Percentiles rank a stretch among this genome's conserved stretches.
Conservation (phyloP, 2,888 invertebrate genomes). For the Pseudococcus viburni region DNA sequence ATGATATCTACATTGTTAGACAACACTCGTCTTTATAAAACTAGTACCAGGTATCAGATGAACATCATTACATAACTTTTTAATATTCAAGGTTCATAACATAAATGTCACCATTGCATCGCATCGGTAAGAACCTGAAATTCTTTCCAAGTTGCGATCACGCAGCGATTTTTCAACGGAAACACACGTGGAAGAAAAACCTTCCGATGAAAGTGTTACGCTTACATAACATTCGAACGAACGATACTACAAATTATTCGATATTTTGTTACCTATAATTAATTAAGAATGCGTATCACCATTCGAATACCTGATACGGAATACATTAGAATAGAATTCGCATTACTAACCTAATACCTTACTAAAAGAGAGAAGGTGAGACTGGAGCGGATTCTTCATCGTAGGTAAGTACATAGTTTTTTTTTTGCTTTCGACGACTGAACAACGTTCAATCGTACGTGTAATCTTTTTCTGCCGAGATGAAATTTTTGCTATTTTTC, state of each 20-base stretch:
- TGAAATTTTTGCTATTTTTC: no score
- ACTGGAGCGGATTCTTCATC: background rate
- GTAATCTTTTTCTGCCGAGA: no score
- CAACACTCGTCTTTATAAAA: no score
- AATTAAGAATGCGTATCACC: slow-evolving; percentile 43
- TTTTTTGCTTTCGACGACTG: no score
- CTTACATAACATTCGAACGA: slow-evolving; percentile 7
- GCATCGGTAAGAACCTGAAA: background rate
- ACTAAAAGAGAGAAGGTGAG: background rate
- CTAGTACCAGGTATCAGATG: background rate
- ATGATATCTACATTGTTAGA: no score
- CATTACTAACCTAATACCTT: slow-evolving; percentile 48
- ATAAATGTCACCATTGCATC: slow-evolving; percentile 6
- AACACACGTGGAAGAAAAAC: slow-evolving; percentile 2
- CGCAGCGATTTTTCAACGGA: background rate
- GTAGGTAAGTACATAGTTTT: no score
- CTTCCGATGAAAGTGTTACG: slow-evolving; percentile 28
- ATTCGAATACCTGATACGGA: slow-evolving; percentile 7
- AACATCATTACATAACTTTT: background rate
- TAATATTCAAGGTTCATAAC: slow-evolving; percentile 43
- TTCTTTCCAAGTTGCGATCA: background rate
- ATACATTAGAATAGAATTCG: slow-evolving; percentile 42
- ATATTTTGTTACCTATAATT: slow-evolving; percentile 57
- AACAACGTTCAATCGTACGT: no score
- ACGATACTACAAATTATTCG: background rate